A percentile compares a stretch with the other conserved stretches of the same genome.
phyloP scores from a whole-genome alignment of 2,888 invertebrate species.

The Pollenia angustigena region DNA sequence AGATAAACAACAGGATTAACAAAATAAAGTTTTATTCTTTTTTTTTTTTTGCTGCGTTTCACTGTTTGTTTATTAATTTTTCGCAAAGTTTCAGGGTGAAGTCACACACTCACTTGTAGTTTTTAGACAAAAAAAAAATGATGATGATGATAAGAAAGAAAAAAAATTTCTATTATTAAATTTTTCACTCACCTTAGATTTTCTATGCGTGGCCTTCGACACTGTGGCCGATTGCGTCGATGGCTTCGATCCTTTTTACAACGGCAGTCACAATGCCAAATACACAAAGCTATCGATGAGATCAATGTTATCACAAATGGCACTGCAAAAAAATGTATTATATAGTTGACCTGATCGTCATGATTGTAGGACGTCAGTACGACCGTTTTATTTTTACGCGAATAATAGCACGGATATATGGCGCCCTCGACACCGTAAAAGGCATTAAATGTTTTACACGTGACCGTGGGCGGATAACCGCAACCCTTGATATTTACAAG shows the following conservation, averaged over 20 bases:
- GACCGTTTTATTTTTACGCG: conserved; percentile 92
- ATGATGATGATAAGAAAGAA: not conserved
- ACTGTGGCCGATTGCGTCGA: conserved; percentile 86
- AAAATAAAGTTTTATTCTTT: conserved; percentile 10
- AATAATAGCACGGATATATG: conserved; percentile 94
- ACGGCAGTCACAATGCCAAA: conserved; percentile 94
- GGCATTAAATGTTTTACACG: conserved; percentile 90
- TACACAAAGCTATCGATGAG: conserved; percentile 93
- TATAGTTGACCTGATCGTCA: conserved; percentile 92
- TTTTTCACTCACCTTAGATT: conserved; percentile 85
- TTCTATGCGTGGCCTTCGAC: conserved; percentile 87
- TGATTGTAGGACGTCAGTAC: conserved; percentile 93
- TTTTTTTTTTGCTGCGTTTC: not conserved
- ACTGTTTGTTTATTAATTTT: conserved; percentile 36
- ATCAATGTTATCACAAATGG: conserved; percentile 93
- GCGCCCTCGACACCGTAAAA: conserved; percentile 90
- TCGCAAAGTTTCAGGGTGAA: conserved; percentile 1
- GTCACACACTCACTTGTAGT: not conserved
- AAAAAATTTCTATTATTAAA: not conserved
- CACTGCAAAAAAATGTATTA: conserved; percentile 92
- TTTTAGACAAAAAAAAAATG: not conserved
- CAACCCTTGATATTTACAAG: conserved; percentile 96
- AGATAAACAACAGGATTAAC: conserved; percentile 34
- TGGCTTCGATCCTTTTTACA: conserved; percentile 88
- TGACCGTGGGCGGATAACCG: conserved; percentile 94